These are phyloP conservation scores for Colistium nudipinnis DNA, from an alignment of 2,113 vertebrate genomes.

Conservation along the genomic window DNA sequence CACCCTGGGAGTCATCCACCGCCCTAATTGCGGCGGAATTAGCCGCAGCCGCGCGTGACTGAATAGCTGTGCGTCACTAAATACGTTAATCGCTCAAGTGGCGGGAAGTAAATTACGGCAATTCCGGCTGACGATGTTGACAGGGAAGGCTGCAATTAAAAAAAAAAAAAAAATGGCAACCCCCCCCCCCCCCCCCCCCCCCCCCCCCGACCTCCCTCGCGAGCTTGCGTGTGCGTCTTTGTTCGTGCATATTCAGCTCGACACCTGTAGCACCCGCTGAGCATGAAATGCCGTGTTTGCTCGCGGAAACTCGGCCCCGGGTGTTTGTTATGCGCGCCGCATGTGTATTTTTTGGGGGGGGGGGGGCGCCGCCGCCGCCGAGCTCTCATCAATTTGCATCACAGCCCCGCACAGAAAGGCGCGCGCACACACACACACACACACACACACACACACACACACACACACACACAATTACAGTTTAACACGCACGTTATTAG, in stretches of 20 bases:
- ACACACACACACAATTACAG: background rate
- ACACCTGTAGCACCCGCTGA: conserved; percentile 50
- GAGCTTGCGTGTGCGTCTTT: background rate
- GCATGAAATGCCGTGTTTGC: conserved; percentile 46
- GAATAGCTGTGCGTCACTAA: no score
- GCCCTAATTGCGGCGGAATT: no score
- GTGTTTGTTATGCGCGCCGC: conserved; percentile 33
- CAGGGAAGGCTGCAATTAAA: no score
- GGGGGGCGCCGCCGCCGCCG: no score
- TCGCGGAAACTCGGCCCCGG: background rate
- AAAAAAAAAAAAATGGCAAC: no score
- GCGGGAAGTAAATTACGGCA: no score
- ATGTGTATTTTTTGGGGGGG: conserved; percentile 49
- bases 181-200: no score
- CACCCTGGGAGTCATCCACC: no score
- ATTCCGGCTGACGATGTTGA: no score
- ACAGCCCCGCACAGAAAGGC: conserved; percentile 11
- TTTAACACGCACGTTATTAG: background rate
- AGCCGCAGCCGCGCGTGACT: no score
- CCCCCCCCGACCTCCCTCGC: no score
- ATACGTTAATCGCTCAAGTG: no score
- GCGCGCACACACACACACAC: background rate
- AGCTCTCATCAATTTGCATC: conserved; percentile 32
- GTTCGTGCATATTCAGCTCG: conserved; percentile 36
- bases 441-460: background rate